A percentile compares a stretch with the other conserved stretches of the same genome.
Conservation (phyloP, 2,113 vertebrate genomes). For the Aspiorhynchus laticeps region DNA sequence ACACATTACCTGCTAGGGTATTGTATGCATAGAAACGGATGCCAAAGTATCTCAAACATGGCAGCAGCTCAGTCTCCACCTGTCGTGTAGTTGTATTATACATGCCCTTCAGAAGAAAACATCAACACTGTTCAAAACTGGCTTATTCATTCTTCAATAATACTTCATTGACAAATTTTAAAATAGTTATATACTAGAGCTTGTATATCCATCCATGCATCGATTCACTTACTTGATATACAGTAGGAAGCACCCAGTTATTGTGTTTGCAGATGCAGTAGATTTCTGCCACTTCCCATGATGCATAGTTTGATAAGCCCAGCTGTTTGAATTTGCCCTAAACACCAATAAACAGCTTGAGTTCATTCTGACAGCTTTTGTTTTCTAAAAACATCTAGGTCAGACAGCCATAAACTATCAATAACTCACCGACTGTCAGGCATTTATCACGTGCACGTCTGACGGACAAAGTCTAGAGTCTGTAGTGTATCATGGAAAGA, state of each 20-base stretch:
- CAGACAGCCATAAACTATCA: background rate
- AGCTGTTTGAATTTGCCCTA: slow-evolving; percentile 95
- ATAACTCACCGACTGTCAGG: background rate
- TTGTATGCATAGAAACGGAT: slow-evolving; percentile 95
- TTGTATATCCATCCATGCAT: background rate
- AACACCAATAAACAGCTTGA: slow-evolving; percentile 4
- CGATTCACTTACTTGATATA: slow-evolving; percentile 86
- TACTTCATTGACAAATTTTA: background rate
- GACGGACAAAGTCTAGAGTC: background rate
- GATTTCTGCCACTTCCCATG: slow-evolving; percentile 95
- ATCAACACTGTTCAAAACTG: background rate
- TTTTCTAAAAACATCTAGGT: background rate
- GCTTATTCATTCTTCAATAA: too few species aligned
- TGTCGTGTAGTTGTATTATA: slow-evolving; percentile 93
- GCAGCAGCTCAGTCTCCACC: slow-evolving; percentile 88
- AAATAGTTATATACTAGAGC: background rate
- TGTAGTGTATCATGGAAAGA: too few species aligned
- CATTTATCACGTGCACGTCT: background rate
- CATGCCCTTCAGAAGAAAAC: slow-evolving; percentile 82
- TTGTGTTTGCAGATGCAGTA: slow-evolving; percentile 84
- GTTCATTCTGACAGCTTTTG: background rate
- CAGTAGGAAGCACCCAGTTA: slow-evolving; percentile 87
- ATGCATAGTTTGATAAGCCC: slow-evolving; percentile 89
- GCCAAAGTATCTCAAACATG: slow-evolving; percentile 84
- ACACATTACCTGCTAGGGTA: slow-evolving; percentile 84